Evolutionary conservation across 2,797 vertebrate species (phyloP).

Genomic region (Diglossa cyanea): DNA sequence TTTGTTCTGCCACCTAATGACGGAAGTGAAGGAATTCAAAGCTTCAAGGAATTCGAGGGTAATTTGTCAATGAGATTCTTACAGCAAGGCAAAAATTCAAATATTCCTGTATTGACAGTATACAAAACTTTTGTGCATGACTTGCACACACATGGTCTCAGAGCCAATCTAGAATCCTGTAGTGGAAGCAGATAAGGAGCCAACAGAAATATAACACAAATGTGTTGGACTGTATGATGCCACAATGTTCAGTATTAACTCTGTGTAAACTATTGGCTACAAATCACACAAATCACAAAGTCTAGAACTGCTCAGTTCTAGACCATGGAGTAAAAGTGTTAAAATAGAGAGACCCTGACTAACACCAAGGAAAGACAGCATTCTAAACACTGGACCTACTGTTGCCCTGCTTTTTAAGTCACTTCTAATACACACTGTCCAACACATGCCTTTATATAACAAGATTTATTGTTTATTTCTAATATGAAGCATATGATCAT

Average conservation of each 20-base stretch:
- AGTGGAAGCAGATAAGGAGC: background rate
- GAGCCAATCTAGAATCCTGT: background rate
- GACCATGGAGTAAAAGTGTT: background rate
- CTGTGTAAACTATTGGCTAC: background rate
- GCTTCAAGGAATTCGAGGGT: background rate
- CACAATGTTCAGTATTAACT: background rate
- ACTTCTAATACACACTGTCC: background rate
- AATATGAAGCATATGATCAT: background rate
- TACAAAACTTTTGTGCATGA: background rate
- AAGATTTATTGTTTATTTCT: background rate
- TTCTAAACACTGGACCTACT: background rate
- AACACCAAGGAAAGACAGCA: background rate
- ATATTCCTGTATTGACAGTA: accelerated
- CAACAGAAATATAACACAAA: background rate
- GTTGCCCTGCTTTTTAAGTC: background rate
- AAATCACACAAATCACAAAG: background rate
- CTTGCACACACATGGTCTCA: background rate
- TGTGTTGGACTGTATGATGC: background rate
- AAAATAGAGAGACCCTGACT: background rate
- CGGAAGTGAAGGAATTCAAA: background rate
- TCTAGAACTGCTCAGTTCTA: background rate
- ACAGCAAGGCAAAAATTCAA: background rate
- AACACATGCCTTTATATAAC: background rate
- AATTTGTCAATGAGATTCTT: background rate
- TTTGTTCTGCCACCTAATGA: background rate